phyloP scores from a whole-genome alignment of 2,888 invertebrate species.

The Leptodirus hochenwartii region DNA sequence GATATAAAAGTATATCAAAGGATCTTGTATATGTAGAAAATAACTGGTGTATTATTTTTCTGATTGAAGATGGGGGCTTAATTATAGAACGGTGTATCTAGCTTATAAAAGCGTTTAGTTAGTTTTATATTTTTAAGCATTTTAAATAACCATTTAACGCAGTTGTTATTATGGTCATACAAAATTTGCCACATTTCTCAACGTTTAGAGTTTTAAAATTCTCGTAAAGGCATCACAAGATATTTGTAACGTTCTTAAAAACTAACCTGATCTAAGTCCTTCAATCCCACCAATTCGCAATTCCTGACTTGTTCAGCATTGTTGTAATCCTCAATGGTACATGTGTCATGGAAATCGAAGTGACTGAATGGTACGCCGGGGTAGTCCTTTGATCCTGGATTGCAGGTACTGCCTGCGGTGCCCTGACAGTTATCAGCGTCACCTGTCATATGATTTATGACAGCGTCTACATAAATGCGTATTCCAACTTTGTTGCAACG shows the following conservation, averaged over 20 bases:
- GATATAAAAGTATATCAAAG: too few species aligned
- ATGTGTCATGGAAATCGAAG: constrained; percentile 49
- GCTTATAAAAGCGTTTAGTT: too few species aligned
- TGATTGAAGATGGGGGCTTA: too few species aligned
- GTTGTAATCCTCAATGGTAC: constrained; percentile 45
- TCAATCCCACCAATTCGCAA: constrained; percentile 38
- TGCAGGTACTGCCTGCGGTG: constrained; percentile 37
- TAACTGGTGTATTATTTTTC: too few species aligned
- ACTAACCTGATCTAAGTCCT: constrained; percentile 54
- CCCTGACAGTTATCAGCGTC: constrained; percentile 31
- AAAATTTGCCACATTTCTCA: too few species aligned
- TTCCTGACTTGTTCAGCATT: constrained; percentile 39
- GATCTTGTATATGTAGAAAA: too few species aligned
- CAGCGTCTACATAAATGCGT: constrained; percentile 65
- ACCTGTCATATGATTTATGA: constrained; percentile 75
- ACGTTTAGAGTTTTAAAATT: too few species aligned
- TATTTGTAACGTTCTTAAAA: too few species aligned
- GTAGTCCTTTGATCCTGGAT: constrained; percentile 26
- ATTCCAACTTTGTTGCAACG: constrained; percentile 71
- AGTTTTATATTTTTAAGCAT: too few species aligned
- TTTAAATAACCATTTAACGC: too few species aligned
- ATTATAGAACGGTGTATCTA: too few species aligned
- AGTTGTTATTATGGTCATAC: not conserved
- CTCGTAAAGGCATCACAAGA: too few species aligned
- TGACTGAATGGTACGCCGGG: constrained; percentile 44